phyloP scores from a whole-genome alignment of 2,797 vertebrate species.

The Paratrypauchen microcephalus region DNA sequence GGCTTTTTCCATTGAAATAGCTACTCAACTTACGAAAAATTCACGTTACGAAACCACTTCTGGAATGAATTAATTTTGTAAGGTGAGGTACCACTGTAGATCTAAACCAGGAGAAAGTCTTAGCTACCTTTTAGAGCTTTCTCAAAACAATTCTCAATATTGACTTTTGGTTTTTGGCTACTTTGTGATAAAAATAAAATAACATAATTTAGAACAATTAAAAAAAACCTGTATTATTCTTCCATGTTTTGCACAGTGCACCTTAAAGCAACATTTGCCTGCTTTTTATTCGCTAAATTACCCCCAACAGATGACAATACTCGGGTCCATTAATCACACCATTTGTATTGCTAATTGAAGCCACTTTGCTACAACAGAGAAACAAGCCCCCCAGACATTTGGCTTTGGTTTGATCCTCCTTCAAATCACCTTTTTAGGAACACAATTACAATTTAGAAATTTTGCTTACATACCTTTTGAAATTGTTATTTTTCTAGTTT shows the following conservation, averaged over 20 bases:
- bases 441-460: background rate
- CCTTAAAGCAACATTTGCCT: conserved; percentile 1
- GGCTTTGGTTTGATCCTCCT: background rate
- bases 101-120: no score
- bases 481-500: background rate
- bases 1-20: no score
- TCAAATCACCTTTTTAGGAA: background rate
- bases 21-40: no score
- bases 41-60: no score
- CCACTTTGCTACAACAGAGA: background rate
- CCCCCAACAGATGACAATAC: background rate
- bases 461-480: background rate
- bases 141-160: no score
- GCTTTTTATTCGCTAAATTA: conserved; percentile 10
- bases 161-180: no score
- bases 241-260: background rate
- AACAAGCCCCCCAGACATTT: background rate
- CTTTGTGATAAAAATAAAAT: no score
- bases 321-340: background rate
- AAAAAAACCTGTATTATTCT: background rate
- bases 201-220: background rate
- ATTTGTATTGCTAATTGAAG: conserved; percentile 4
- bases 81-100: no score
- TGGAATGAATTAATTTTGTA: no score
- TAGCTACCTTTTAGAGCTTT: no score